These are phyloP conservation scores for Eidolon dupreanum DNA, from an alignment of 2,797 vertebrate species.

Conservation along the genomic window DNA sequence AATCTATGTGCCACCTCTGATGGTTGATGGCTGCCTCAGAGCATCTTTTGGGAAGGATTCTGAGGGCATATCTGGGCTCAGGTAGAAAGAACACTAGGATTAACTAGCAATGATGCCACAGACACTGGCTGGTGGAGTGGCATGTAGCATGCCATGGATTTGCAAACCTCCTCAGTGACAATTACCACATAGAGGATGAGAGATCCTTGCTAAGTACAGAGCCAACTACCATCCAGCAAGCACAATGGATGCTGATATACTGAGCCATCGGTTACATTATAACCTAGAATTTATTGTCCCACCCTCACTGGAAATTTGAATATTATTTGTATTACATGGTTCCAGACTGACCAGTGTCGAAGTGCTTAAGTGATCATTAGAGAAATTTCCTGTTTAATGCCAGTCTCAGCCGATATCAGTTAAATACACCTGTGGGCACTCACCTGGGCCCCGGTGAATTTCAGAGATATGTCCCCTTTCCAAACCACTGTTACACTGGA, in stretches of 20 bases:
- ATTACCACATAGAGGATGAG: background rate
- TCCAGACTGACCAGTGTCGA: background rate
- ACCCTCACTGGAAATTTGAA: background rate
- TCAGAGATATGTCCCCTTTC: background rate
- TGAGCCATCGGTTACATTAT: background rate
- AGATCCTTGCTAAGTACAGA: background rate
- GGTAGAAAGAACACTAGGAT: background rate
- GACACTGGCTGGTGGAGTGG: background rate
- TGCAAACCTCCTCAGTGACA: background rate
- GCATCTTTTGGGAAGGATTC: background rate
- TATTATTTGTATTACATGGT: background rate
- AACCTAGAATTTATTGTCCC: background rate
- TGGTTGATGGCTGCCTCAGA: background rate
- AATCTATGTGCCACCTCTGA: background rate
- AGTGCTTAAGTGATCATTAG: background rate
- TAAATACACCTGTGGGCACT: background rate
- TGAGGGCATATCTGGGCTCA: fast-evolving
- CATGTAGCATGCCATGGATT: background rate
- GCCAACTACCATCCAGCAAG: background rate
- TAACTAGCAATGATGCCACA: no score
- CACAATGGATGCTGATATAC: background rate
- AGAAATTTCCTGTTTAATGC: background rate
- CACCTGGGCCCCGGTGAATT: background rate
- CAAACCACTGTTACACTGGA: background rate
- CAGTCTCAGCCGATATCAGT: no score